Percentiles rank a stretch among this genome's conserved stretches.
phyloP scores from a whole-genome alignment of 2,113 vertebrate genomes.

The Leptocoma aspasia region DNA sequence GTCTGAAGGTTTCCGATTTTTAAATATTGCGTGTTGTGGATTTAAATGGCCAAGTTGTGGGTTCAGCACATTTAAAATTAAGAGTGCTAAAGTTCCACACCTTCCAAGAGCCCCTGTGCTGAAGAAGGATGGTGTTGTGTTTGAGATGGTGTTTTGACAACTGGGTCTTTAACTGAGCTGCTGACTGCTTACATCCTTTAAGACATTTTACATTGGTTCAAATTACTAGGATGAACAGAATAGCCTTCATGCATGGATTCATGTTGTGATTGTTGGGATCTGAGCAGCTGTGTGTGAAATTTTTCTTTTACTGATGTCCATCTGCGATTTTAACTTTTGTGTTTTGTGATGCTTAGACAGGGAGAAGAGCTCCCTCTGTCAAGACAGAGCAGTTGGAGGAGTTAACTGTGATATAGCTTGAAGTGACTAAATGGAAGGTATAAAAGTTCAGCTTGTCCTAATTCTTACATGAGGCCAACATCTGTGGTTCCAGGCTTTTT shows the following conservation, averaged over 20 bases:
- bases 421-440: not conserved
- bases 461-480: not conserved
- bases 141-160: not conserved
- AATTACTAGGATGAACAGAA: not conserved
- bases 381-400: not conserved
- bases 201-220: not conserved
- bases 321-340: not conserved
- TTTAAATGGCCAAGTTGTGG: not conserved
- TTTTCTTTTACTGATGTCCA: not conserved
- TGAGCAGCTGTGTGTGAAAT: not conserved
- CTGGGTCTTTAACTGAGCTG: not conserved
- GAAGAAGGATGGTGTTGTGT: not conserved
- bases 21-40: not conserved
- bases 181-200: not conserved
- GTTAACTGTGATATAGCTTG: not conserved
- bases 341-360: not conserved
- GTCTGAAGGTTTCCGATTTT: not conserved
- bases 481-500: not conserved
- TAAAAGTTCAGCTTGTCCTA: no score
- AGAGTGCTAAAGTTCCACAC: no score
- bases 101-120: not conserved
- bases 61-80: no score
- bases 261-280: not conserved
- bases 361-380: not conserved
- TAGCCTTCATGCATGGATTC: not conserved